These are phyloP conservation scores for Xenopus borealis DNA, from an alignment of 2,113 vertebrate species.

Conservation along the genomic window DNA sequence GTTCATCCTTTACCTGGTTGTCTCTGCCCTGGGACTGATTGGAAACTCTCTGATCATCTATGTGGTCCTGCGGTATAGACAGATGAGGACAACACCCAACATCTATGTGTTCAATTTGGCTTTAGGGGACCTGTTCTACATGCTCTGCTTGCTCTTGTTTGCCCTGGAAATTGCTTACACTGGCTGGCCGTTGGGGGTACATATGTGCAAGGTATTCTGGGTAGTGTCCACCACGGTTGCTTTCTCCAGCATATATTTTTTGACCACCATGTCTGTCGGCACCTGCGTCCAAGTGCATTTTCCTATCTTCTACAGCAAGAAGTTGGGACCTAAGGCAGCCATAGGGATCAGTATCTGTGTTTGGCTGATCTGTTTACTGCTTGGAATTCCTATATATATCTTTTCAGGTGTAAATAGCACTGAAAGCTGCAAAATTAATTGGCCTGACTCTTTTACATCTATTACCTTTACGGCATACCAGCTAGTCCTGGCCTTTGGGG, in stretches of 20 bases:
- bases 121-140: constrained; percentile 24
- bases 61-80: constrained; percentile 4
- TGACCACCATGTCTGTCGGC: constrained; percentile 16
- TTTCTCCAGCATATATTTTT: constrained; percentile 26
- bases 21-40: constrained; percentile 16
- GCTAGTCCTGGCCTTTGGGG: constrained; percentile 1
- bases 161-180: not conserved
- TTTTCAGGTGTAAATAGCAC: not conserved
- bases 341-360: not conserved
- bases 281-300: constrained; percentile 14
- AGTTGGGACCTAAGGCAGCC: not conserved
- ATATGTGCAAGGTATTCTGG: constrained; percentile 30
- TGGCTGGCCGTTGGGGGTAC: not conserved
- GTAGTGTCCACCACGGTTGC: not conserved
- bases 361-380: constrained; percentile 16
- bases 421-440: not conserved
- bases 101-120: constrained; percentile 31
- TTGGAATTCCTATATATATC: constrained; percentile 21
- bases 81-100: constrained; percentile 27
- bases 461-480: constrained; percentile 5
- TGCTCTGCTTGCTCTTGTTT: constrained; percentile 23
- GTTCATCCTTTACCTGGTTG: constrained; percentile 1
- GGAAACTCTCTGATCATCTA: constrained; percentile 11
- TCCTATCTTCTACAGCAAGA: constrained; percentile 3
- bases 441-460: not conserved